phyloP scores from a whole-genome alignment of 2,888 invertebrate species.

The Lydus trimaculatus region DNA sequence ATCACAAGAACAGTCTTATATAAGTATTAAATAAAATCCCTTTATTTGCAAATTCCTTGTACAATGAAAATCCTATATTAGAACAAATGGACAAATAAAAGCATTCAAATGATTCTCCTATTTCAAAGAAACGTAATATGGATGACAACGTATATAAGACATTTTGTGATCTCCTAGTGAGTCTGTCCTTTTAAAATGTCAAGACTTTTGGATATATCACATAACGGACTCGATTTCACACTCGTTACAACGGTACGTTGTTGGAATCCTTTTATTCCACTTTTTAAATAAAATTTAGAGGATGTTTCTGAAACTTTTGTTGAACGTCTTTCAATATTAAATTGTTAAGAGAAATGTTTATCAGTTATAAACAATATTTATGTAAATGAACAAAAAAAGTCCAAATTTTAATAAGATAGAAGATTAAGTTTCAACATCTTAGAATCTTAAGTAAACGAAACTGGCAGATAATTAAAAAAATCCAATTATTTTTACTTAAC shows the following conservation, averaged over 20 bases:
- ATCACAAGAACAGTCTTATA: too few relatives aligned
- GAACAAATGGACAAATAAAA: background rate
- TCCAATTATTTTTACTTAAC: too few relatives aligned
- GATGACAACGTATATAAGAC: background rate
- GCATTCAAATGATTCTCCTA: background rate
- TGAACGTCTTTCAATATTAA: too few relatives aligned
- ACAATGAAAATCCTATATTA: background rate
- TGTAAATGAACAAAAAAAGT: too few relatives aligned
- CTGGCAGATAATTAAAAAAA: too few relatives aligned
- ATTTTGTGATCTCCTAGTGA: background rate
- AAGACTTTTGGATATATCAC: conserved; percentile 1
- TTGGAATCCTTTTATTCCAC: background rate
- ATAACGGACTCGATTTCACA: background rate
- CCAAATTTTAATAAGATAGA: too few relatives aligned
- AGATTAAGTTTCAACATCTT: too few relatives aligned
- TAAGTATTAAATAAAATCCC: too few relatives aligned
- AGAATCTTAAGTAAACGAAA: too few relatives aligned
- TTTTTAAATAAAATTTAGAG: background rate
- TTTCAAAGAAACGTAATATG: conserved; percentile 8
- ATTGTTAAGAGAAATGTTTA: too few relatives aligned
- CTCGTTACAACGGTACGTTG: background rate
- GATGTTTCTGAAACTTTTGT: background rate
- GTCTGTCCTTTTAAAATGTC: background rate
- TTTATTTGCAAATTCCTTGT: background rate
- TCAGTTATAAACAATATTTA: too few relatives aligned